A percentile compares a stretch with the other conserved stretches of the same genome.
These are phyloP conservation scores for Xyrichtys novacula DNA, from an alignment of 2,797 vertebrate species.

Conservation along the genomic window DNA sequence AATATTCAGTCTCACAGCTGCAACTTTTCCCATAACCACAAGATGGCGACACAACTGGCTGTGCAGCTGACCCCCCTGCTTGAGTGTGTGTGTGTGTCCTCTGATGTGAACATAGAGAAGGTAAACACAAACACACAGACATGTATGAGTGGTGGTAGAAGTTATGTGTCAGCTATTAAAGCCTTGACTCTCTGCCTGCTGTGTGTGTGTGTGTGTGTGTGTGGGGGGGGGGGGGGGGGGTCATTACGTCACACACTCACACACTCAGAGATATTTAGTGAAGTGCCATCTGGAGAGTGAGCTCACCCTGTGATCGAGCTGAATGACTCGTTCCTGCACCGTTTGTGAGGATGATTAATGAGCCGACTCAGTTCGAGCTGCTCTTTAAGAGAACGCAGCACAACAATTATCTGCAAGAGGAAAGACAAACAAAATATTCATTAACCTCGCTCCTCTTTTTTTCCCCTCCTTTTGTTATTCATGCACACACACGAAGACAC, in stretches of 20 bases:
- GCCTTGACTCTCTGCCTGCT: background rate
- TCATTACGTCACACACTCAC: background rate
- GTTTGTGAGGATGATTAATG: conserved; percentile 45
- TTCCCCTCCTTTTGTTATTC: background rate
- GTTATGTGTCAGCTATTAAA: background rate
- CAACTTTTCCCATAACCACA: background rate
- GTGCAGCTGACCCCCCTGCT: background rate
- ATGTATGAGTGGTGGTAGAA: background rate
- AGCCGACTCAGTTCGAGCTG: conserved; percentile 27
- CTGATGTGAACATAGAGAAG: background rate
- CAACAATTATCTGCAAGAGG: conserved; percentile 32
- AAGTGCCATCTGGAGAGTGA: conserved; percentile 47
- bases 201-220: background rate
- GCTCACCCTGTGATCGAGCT: conserved; percentile 25
- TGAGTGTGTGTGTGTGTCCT: too few relatives aligned
- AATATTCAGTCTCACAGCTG: background rate
- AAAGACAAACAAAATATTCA: conserved; percentile 44
- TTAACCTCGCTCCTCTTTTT: conserved; percentile 9
- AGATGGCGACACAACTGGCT: background rate
- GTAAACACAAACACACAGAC: background rate
- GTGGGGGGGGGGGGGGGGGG: too few relatives aligned
- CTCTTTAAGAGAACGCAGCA: conserved; percentile 26
- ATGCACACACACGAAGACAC: background rate
- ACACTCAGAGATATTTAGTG: conserved; percentile 15
- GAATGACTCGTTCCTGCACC: conserved; percentile 32